Percentiles rank a stretch among this genome's conserved stretches.
Conservation (phyloP, 2,888 invertebrate species). For the Hartigia nigra region DNA sequence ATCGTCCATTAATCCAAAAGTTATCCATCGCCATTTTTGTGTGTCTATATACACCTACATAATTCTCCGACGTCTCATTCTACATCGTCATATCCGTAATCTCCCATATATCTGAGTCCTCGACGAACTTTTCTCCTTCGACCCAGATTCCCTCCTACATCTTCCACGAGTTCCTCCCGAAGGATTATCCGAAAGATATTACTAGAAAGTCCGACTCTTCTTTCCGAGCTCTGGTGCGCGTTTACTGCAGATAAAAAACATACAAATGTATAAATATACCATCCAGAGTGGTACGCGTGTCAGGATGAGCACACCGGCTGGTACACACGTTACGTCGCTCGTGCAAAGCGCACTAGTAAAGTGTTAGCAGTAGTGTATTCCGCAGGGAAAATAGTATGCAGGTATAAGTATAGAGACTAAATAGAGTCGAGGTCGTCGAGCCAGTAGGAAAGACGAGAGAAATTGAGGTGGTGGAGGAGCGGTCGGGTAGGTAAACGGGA, state of each 20-base stretch:
- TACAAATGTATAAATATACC: not conserved
- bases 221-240: not conserved
- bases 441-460: not conserved
- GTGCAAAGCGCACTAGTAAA: constrained; percentile 6
- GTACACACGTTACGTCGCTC: not conserved
- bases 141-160: constrained; percentile 30
- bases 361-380: not conserved
- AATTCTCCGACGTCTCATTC: not conserved
- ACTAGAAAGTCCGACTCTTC: constrained; percentile 25
- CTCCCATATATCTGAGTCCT: not conserved
- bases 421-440: not conserved
- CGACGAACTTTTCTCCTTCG: constrained; percentile 33
- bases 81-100: not conserved
- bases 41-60: not conserved
- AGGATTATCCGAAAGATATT: constrained; percentile 56
- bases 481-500: constrained; percentile 38
- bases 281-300: not conserved
- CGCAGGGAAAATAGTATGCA: not conserved
- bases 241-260: not conserved
- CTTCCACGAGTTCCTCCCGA: constrained; percentile 40
- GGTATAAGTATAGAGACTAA: not conserved
- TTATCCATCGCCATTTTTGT: not conserved
- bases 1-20: not conserved
- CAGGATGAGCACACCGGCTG: too few species aligned
- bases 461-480: not conserved